A percentile compares a stretch with the other conserved stretches of the same genome.
Evolutionary conservation across 2,113 vertebrate genomes (phyloP).

Genomic region (Ciconia stormi): DNA sequence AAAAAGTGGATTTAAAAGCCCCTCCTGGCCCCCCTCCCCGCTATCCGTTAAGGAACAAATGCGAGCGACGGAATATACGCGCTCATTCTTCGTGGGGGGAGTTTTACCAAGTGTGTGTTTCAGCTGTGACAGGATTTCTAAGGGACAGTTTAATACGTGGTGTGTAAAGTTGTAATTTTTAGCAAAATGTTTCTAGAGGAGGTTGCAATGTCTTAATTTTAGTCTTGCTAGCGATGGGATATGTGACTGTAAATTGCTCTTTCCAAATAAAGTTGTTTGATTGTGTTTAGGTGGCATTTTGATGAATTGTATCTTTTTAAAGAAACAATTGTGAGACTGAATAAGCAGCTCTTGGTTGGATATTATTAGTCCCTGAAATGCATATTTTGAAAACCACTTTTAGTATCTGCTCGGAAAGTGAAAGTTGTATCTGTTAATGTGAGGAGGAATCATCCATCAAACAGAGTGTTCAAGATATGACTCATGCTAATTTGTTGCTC

Average conservation of each 20-base stretch:
- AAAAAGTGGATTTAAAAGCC: conserved; percentile 3
- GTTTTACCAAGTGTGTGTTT: not conserved
- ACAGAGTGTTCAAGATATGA: conserved; percentile 76
- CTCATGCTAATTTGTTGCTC: conserved; percentile 81
- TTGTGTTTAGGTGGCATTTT: conserved; percentile 37
- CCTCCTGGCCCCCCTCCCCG: not conserved
- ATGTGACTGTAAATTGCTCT: not conserved
- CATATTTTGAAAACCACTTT: conserved; percentile 36
- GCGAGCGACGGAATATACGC: not conserved
- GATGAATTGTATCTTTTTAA: conserved; percentile 21
- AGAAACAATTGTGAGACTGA: not conserved
- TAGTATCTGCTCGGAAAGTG: conserved; percentile 62
- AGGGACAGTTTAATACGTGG: not conserved
- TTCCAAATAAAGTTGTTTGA: conserved; percentile 48
- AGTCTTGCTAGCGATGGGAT: conserved; percentile 13
- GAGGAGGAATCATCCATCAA: conserved; percentile 74
- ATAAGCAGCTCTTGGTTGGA: conserved; percentile 26
- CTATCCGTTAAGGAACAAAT: conserved; percentile 2
- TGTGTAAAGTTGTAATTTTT: conserved; percentile 15
- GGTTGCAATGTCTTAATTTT: not conserved
- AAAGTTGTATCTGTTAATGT: conserved; percentile 73
- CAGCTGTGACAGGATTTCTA: conserved; percentile 21
- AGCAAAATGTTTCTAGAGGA: not conserved
- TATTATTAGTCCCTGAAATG: conserved; percentile 40
- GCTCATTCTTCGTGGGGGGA: not conserved